phyloP scores from a whole-genome alignment of 2,888 invertebrate species.

The Dynastes hyllus region DNA sequence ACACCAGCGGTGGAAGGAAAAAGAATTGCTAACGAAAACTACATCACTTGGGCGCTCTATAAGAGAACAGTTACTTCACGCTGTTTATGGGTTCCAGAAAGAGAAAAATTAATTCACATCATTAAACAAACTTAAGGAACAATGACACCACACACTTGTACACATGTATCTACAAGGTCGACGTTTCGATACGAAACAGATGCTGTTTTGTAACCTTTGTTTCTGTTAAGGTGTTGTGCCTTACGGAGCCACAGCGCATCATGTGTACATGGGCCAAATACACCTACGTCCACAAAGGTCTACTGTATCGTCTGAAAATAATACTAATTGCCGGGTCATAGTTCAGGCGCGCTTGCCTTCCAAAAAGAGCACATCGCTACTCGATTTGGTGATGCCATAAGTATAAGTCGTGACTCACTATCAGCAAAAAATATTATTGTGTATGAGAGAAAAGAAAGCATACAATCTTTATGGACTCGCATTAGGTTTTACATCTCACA shows the following conservation, averaged over 20 bases:
- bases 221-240: slow-evolving; percentile 39
- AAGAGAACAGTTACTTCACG: slow-evolving; percentile 15
- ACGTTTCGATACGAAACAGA: slow-evolving; percentile 15
- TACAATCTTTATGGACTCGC: slow-evolving; percentile 8
- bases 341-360: slow-evolving; percentile 42
- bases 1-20: background rate
- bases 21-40: background rate
- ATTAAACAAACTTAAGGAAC: slow-evolving; percentile 38
- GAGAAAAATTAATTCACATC: slow-evolving; percentile 43
- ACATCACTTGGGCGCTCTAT: background rate
- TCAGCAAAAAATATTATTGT: slow-evolving; percentile 39
- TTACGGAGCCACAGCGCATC: slow-evolving; percentile 22
- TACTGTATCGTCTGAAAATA: slow-evolving; percentile 54
- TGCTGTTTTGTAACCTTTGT: slow-evolving; percentile 41
- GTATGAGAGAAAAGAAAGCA: slow-evolving; percentile 35
- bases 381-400: slow-evolving; percentile 43
- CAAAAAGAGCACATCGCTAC: slow-evolving; percentile 52
- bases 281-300: slow-evolving; percentile 54
- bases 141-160: slow-evolving; percentile 31
- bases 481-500: background rate
- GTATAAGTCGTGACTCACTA: slow-evolving; percentile 41
- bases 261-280: slow-evolving; percentile 50
- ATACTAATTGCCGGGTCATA: slow-evolving; percentile 56
- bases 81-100: slow-evolving; percentile 14
- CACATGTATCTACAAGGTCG: background rate